Evolutionary conservation across 30 jellyfish, hydroid and myxozoan genomes (phyloP).

Genomic region (Aurelia coerulea): DNA sequence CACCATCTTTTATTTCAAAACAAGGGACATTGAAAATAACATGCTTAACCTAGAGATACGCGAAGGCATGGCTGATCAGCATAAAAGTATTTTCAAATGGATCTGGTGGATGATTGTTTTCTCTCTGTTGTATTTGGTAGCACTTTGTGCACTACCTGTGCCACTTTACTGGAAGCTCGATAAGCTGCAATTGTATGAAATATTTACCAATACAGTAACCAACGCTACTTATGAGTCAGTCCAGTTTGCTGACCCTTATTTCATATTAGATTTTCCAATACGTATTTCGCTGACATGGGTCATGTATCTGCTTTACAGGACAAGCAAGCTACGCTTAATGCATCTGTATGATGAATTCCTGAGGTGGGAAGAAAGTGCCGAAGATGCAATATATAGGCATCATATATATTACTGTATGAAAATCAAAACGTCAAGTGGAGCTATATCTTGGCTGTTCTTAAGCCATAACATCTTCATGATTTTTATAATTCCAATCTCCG

Average conservation of each 20-base stretch:
- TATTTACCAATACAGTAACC: neutral
- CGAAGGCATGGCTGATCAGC: too few species aligned
- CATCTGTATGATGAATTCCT: conserved; percentile 2
- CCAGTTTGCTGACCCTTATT: too few species aligned
- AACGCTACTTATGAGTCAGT: neutral
- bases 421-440: neutral
- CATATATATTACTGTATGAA: neutral
- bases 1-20: too few species aligned
- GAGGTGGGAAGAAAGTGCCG: conserved; percentile 19
- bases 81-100: too few species aligned
- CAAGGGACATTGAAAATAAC: too few species aligned
- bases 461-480: conserved; percentile 20
- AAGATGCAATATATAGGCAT: conserved; percentile 28
- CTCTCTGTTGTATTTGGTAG: too few species aligned
- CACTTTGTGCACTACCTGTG: too few species aligned
- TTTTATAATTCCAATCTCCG: conserved; percentile 5
- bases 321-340: conserved; percentile 11
- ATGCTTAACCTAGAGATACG: too few species aligned
- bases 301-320: neutral
- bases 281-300: conserved; percentile 22
- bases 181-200: too few species aligned
- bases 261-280: too few species aligned
- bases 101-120: too few species aligned
- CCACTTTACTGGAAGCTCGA: too few species aligned
- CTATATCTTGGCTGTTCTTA: neutral